Conservation (phyloP, 2,113 vertebrate genomes). For the Ramphastos sulfuratus region DNA sequence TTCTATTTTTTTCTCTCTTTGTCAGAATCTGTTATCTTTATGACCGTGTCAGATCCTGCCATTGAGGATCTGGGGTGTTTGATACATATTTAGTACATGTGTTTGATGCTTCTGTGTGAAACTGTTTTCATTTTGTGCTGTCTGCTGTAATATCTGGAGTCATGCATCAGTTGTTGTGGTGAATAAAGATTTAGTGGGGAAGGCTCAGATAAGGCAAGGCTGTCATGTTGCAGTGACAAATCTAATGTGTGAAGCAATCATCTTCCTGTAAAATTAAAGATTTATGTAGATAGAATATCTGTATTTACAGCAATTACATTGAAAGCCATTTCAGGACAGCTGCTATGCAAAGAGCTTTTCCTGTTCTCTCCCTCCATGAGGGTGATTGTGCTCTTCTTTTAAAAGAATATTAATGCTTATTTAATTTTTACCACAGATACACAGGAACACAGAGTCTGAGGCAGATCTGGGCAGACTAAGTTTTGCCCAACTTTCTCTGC, state of each 20-base stretch:
- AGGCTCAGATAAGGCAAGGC: constrained; percentile 42
- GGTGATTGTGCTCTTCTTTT: not conserved
- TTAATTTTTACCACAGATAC: not conserved
- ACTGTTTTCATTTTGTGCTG: constrained; percentile 49
- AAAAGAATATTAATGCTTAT: not conserved
- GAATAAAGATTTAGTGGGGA: constrained; percentile 55
- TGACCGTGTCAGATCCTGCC: not conserved
- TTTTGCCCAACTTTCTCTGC: not conserved
- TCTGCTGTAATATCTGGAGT: constrained; percentile 43
- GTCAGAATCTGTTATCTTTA: constrained; percentile 1
- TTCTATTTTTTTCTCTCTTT: not conserved
- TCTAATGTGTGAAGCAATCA: constrained; percentile 51
- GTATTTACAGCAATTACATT: constrained; percentile 63
- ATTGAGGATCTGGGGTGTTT: not conserved
- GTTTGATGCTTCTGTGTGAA: constrained; percentile 39
- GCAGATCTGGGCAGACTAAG: not conserved
- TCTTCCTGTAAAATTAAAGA: constrained; percentile 61
- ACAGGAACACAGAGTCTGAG: not conserved
- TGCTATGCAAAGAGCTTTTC: not conserved
- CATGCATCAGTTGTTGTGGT: constrained; percentile 48
- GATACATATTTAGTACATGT: constrained; percentile 12
- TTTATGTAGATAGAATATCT: constrained; percentile 57
- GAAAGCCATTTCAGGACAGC: constrained; percentile 45
- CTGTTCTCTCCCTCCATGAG: not conserved
- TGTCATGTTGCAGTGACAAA: constrained; percentile 63